Base-by-base conservation (phyloP, 2,888 invertebrate genomes). In the Ptychoptera albimana region DNA sequence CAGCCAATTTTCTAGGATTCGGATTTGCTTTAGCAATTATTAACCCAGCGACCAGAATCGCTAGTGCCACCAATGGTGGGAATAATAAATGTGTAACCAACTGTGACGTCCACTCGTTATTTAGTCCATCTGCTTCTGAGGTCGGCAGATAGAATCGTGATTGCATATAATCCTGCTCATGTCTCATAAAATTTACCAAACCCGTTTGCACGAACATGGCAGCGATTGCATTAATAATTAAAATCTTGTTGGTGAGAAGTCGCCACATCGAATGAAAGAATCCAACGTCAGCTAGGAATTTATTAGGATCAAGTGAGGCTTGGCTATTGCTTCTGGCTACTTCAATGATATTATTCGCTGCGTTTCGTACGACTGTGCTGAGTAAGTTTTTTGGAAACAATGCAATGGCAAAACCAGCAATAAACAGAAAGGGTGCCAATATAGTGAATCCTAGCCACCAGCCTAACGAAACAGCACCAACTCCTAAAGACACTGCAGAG, bases 111-210 rank as follows among this genome's bases (percentile, higher is more conserved):
- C 71, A 66, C n/a, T 74, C 71, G 54, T 75, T 73, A 1, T 61
- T 60, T 16, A 74, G 66, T 8, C 74, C 68, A 37, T 65, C 66
- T 42, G 60, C 56, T 14, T 67, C 73, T 43, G 62, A 52, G 58
- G 66, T 66, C 1, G 75, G 70, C 16, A 73, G 59, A 46, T 70
- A 70, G 57, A 73, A 77, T 49, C 72, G 67, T 0, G 77, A 69
- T 53, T 75, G 73, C 50, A 75, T 60, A 52, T 73, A 74, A 41
- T 64, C 60, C 49, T 73, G 69, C 57, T 77, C 74, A 48, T 71
- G 68, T 12, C 63, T 55, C 2, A 61, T 54, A 46, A 71, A 76
- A 56, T 77, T 77, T 1, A 71, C 53, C 1, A 72, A 46, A 1
- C 72, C 77, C 34, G 69, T 65, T 44, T 68, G 59, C 50, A 72